Conservation (phyloP, 2,888 invertebrate species). For the Mechanitis mazaeus region DNA sequence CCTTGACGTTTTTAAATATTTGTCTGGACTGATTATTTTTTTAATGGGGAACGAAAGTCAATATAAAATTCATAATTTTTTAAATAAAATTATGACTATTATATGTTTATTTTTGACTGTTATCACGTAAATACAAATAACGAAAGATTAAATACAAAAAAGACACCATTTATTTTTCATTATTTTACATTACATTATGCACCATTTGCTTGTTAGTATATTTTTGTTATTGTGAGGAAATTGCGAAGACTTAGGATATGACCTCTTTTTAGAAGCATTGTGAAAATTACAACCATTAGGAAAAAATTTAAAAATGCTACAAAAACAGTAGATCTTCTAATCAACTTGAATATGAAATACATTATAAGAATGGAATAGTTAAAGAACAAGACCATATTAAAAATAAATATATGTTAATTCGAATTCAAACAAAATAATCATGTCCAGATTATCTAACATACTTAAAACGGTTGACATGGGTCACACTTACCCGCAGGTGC, state of each 20-base stretch:
- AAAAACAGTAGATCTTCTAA: constrained; percentile 2
- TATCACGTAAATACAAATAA: too few species aligned
- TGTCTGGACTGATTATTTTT: too few species aligned
- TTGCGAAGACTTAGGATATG: constrained; percentile 37
- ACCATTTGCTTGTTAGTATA: too few species aligned
- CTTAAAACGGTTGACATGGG: constrained; percentile 22
- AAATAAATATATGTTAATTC: not conserved
- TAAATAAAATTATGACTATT: too few species aligned
- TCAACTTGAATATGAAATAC: not conserved
- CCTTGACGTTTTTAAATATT: too few species aligned
- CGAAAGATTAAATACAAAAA: too few species aligned
- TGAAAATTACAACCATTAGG: constrained; percentile 14
- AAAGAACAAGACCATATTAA: not conserved
- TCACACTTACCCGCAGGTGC: constrained; percentile 85
- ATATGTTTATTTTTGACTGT: too few species aligned
- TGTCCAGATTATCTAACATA: not conserved
- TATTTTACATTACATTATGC: too few species aligned
- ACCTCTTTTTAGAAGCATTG: constrained; percentile 20
- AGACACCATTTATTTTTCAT: too few species aligned
- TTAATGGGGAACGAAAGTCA: too few species aligned
- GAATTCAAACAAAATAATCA: constrained; percentile 9
- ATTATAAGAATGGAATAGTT: not conserved
- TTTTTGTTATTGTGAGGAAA: constrained; percentile 45
- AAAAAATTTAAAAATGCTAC: not conserved
- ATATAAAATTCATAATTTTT: too few species aligned